These are phyloP conservation scores for Aegithalos caudatus DNA, from an alignment of 2,113 vertebrate species.

Conservation along the genomic window DNA sequence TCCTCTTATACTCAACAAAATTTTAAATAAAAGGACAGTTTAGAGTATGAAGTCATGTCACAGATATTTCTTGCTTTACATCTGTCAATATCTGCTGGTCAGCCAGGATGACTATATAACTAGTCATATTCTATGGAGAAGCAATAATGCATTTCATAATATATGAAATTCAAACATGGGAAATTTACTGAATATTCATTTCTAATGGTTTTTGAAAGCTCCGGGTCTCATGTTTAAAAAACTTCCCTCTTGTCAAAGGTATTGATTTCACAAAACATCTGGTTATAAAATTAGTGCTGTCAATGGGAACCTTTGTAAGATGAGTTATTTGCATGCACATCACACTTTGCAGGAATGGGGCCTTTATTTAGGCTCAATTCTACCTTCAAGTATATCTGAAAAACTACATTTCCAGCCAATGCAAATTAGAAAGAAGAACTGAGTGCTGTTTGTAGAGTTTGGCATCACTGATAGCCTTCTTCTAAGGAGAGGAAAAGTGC, in stretches of 20 bases:
- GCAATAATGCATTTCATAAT: background rate
- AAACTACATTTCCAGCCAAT: background rate
- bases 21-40: background rate
- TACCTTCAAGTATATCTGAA: slow-evolving; percentile 25
- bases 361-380: background rate
- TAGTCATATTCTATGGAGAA: background rate
- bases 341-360: background rate
- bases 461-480: background rate
- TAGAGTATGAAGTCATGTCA: background rate
- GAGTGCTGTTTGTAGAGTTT: background rate
- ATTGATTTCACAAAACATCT: slow-evolving; percentile 4
- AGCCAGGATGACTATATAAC: background rate
- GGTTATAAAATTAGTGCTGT: background rate
- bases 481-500: background rate
- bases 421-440: slow-evolving; percentile 29
- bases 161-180: background rate
- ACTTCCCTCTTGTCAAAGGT: background rate
- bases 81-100: background rate
- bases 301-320: background rate
- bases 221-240: background rate
- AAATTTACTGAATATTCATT: background rate
- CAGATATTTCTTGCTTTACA: background rate
- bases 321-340: background rate
- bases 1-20: background rate
- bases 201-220: background rate